Evolutionary conservation across 2,888 invertebrate species (phyloP).

Genomic region (Kuschelorhynchus macadamiae): DNA sequence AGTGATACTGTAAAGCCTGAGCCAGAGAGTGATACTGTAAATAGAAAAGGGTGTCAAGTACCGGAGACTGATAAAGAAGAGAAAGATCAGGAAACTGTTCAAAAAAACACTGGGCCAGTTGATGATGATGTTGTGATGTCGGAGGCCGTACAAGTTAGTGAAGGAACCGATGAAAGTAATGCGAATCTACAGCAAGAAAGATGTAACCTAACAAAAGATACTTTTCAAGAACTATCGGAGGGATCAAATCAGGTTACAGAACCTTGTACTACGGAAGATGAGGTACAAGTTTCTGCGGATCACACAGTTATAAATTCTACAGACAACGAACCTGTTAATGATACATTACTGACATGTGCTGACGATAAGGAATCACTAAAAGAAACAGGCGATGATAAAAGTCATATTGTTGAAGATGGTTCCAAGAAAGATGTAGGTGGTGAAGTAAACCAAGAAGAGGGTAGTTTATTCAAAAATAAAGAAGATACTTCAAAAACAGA

Average conservation of each 20-base stretch:
- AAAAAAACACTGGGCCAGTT: slow-evolving; percentile 38
- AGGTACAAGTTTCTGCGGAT: background rate
- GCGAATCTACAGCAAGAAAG: slow-evolving; percentile 7
- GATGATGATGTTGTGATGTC: slow-evolving; percentile 55
- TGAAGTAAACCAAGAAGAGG: background rate
- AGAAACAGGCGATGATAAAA: too few species aligned
- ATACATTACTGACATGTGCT: background rate
- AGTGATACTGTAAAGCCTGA: too few species aligned
- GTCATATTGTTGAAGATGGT: background rate
- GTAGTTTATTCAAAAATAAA: too few species aligned
- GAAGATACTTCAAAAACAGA: too few species aligned
- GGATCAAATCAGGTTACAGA: slow-evolving; percentile 1
- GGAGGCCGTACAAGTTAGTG: slow-evolving; percentile 63
- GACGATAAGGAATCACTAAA: background rate
- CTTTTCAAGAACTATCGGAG: slow-evolving; percentile 13
- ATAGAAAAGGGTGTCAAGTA: slow-evolving; percentile 59
- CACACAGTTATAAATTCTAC: background rate
- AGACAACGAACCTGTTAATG: background rate
- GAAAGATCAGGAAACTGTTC: too few species aligned
- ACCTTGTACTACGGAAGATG: background rate
- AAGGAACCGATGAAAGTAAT: slow-evolving; percentile 12
- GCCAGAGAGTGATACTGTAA: slow-evolving; percentile 1
- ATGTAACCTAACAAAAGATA: background rate
- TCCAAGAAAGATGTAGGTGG: background rate
- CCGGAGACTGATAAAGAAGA: slow-evolving; percentile 62